Conservation (phyloP, 2,113 vertebrate genomes). For the Struthio camelus region DNA sequence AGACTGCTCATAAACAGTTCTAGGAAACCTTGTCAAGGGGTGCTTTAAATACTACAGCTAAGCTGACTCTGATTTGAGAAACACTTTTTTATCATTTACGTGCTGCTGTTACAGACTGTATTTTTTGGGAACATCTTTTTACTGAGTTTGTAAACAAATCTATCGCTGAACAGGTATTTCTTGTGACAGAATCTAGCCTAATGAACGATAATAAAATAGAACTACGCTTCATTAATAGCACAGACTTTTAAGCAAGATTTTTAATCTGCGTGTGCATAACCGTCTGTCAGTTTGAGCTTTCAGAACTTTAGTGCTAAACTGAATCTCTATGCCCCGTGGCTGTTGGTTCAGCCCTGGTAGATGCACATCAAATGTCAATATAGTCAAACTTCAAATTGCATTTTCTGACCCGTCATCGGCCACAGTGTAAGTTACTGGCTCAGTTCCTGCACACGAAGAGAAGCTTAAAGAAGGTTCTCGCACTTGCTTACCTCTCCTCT, state of each 20-base stretch:
- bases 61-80: not conserved
- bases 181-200: not conserved
- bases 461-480: not conserved
- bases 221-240: not conserved
- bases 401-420: not conserved
- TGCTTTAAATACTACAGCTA: fast-evolving
- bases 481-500: fast-evolving
- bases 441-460: not conserved
- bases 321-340: fast-evolving
- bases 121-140: not conserved
- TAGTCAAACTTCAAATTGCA: fast-evolving
- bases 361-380: not conserved
- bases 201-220: not conserved
- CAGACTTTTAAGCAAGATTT: not conserved
- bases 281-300: not conserved
- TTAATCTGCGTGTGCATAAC: fast-evolving
- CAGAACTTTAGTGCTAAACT: not conserved
- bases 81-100: not conserved
- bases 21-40: not conserved
- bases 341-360: not conserved
- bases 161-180: not conserved
- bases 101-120: fast-evolving
- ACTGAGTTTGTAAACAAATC: not conserved
- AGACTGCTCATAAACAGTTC: not conserved
- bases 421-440: not conserved